phyloP scores from a whole-genome alignment of 2,797 vertebrate genomes.

The Rhinophrynus dorsalis region DNA sequence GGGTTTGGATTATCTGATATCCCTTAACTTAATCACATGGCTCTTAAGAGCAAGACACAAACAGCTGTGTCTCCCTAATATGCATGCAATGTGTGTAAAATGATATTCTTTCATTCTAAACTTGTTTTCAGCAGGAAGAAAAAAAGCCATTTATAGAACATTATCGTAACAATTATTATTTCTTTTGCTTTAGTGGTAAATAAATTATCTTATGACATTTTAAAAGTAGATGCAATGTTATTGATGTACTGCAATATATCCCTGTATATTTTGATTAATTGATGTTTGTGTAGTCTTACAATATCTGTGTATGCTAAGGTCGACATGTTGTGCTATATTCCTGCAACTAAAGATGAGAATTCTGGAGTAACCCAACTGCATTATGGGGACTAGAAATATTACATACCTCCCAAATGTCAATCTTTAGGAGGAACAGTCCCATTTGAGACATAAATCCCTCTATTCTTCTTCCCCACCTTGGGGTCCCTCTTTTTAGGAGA shows the following conservation, averaged over 20 bases:
- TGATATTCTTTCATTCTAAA: conserved; percentile 97
- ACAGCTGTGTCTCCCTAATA: conserved; percentile 98
- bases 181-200: conserved; percentile 68
- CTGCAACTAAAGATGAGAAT: too few relatives aligned
- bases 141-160: conserved; percentile 69
- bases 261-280: neutral
- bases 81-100: conserved; percentile 98
- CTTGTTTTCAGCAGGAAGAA: conserved; percentile 95
- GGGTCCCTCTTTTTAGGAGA: too few relatives aligned
- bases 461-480: too few relatives aligned
- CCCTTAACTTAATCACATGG: conserved; percentile 99
- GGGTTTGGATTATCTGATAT: conserved; percentile 92
- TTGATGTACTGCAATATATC: neutral
- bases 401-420: too few relatives aligned
- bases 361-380: too few relatives aligned
- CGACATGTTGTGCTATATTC: too few relatives aligned
- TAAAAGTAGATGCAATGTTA: conserved; percentile 56
- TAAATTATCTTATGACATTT: conserved; percentile 76
- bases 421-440: too few relatives aligned
- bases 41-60: conserved; percentile 96
- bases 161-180: conserved; percentile 76
- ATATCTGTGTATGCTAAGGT: neutral
- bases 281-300: neutral
- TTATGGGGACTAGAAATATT: too few relatives aligned
- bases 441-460: too few relatives aligned